Evolutionary conservation across 2,113 vertebrate species (phyloP).

Genomic region (Danionella cerebrum): DNA sequence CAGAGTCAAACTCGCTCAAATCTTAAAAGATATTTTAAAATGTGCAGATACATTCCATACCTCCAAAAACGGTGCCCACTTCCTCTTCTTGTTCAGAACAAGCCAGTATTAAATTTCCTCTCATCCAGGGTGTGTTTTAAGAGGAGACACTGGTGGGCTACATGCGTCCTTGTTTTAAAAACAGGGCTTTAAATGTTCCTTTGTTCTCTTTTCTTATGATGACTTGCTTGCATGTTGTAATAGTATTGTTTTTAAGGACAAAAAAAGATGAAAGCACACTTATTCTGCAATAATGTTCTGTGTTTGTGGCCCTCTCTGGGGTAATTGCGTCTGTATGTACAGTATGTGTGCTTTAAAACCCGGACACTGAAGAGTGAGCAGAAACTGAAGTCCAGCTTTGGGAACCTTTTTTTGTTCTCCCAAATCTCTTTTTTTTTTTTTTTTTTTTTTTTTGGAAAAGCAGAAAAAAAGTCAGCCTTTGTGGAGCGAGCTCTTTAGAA

Average conservation of each 20-base stretch:
- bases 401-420: no score
- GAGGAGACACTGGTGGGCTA: slow-evolving; percentile 33
- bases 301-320: slow-evolving; percentile 59
- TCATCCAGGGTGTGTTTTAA: slow-evolving; percentile 32
- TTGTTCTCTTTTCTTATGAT: slow-evolving; percentile 46
- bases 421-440: neutral
- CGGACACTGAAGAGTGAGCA: slow-evolving; percentile 19
- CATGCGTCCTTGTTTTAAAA: slow-evolving; percentile 45
- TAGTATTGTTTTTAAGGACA: slow-evolving; percentile 57
- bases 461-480: slow-evolving; percentile 16
- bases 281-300: slow-evolving; percentile 74
- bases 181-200: slow-evolving; percentile 47
- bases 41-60: neutral
- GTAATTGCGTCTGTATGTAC: slow-evolving; percentile 42
- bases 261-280: slow-evolving; percentile 69
- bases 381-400: slow-evolving; percentile 28
- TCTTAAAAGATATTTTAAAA: neutral
- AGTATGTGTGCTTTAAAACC: slow-evolving; percentile 25
- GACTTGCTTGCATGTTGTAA: slow-evolving; percentile 57
- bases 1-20: slow-evolving; percentile 23
- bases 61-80: neutral
- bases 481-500: slow-evolving; percentile 35
- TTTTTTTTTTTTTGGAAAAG: slow-evolving; percentile 22
- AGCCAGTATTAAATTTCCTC: slow-evolving; percentile 37
- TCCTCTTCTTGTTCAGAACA: slow-evolving; percentile 21